Base-by-base conservation (phyloP, 2,113 vertebrate genomes). In the Pseudolaguvia tuberculata region DNA sequence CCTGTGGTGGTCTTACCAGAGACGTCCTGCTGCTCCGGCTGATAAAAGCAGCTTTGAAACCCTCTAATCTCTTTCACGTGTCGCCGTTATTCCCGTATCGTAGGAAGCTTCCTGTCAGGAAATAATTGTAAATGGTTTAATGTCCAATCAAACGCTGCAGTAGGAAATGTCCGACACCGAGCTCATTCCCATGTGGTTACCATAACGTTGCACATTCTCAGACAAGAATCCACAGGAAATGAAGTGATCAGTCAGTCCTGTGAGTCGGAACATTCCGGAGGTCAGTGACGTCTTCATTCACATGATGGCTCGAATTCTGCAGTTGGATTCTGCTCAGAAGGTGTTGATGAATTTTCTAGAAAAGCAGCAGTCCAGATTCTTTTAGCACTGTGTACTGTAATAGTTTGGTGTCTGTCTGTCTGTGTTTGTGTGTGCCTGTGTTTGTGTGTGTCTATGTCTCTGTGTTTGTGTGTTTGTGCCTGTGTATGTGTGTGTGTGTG, bases 181-280 rank as follows among this genome's bases (percentile, higher is more conserved):
- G 47, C 47, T 45, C 50, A 62, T n/a, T n/a, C n/a, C 59, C 45
- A 69, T 45, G 29, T 72, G 35, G 5, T 3, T 45, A 56, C 73
- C 69, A 76, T 58, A 76, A 70, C 70, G 69, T 57, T 5, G 57
- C 39, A 18, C 56, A n/a, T 72, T 80, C 72, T 75, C 23, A 27
- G 27, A 62, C 51, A 6, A 35, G 31, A 35, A 35, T 73, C 47
- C 62, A 25, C 27, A 69, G 77, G 65, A 79, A 79, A 71, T 77
- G 23, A 82, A 77, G 52, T 79, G 74, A 74, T 21, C 53, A 12
- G 58, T 21, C 53, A 12, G 58, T 70, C 59, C 45, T 39, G 62
- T 68, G 47, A 53, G 70, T 11, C 45, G 15, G 12, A 62, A 58
- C 67, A 71, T 79, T 75, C 72, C 53, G 21, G 59, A 74, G 57